Conservation (phyloP, 2,888 invertebrate genomes). For the Abscondita cerata region DNA sequence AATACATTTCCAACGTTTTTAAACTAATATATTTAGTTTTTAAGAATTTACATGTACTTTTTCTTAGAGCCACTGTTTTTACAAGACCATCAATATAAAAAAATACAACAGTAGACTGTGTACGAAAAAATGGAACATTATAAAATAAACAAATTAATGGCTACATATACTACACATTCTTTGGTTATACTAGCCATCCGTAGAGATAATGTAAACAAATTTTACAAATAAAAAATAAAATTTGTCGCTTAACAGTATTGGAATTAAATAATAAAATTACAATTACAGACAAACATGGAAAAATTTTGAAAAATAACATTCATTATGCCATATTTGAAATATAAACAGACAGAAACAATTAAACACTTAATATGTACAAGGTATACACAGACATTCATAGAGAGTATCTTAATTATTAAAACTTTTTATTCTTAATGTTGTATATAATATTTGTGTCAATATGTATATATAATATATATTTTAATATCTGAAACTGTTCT, state of each 20-base stretch:
- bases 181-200: constrained; percentile 60
- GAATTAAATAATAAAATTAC: constrained; percentile 37
- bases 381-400: constrained; percentile 55
- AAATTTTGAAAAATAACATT: constrained; percentile 34
- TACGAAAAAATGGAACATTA: constrained; percentile 30
- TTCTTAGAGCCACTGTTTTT: constrained; percentile 53
- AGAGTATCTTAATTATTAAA: constrained; percentile 52
- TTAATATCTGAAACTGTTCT: constrained; percentile 52
- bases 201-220: constrained; percentile 18
- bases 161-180: constrained; percentile 58
- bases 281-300: constrained; percentile 22
- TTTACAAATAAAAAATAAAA: constrained; percentile 16
- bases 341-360: constrained; percentile 33
- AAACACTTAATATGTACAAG: constrained; percentile 51
- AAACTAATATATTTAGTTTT: constrained; percentile 48
- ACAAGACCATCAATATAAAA: constrained; percentile 46
- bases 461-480: constrained; percentile 48
- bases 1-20: constrained; percentile 58
- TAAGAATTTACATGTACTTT: constrained; percentile 58
- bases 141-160: constrained; percentile 42
- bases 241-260: constrained; percentile 17
- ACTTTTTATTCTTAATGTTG: constrained; percentile 55
- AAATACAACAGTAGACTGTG: constrained; percentile 42
- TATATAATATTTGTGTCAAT: constrained; percentile 51
- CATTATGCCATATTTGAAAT: constrained; percentile 38